Percentiles rank a stretch among this genome's conserved stretches.
phyloP scores from a whole-genome alignment of 2,113 vertebrate genomes.

The Sarotherodon lohbergeri region DNA sequence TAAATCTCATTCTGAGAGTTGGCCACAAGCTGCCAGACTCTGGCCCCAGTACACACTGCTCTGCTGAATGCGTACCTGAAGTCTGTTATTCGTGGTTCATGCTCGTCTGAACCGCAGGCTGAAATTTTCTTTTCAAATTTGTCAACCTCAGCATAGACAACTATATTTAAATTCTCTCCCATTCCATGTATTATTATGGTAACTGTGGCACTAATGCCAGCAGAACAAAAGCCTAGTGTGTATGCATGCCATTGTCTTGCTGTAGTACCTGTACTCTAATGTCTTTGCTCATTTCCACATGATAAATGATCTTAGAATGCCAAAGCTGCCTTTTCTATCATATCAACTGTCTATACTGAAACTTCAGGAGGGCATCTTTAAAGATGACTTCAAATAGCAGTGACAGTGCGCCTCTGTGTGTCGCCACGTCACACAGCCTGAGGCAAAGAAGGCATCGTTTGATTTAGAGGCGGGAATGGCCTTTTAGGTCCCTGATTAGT shows the following conservation, averaged over 20 bases:
- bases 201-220: not conserved
- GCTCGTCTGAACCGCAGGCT: slow-evolving; percentile 2
- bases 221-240: not conserved
- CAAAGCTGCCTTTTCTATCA: slow-evolving; percentile 2
- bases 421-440: slow-evolving; percentile 34
- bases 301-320: slow-evolving; percentile 4
- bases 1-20: slow-evolving; percentile 53
- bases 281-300: not conserved
- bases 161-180: slow-evolving; percentile 19
- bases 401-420: slow-evolving; percentile 51
- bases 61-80: slow-evolving; percentile 45
- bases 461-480: slow-evolving; percentile 57
- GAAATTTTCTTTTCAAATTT: slow-evolving; percentile 27
- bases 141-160: slow-evolving; percentile 18
- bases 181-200: not conserved
- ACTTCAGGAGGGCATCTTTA: slow-evolving; percentile 36
- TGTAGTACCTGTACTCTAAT: slow-evolving; percentile 3
- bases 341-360: slow-evolving; percentile 8
- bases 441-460: slow-evolving; percentile 46
- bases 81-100: slow-evolving; percentile 42
- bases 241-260: not conserved
- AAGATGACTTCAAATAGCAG: slow-evolving; percentile 22
- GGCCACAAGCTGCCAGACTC: slow-evolving; percentile 41
- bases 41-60: not conserved
- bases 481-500: slow-evolving; percentile 56